phyloP scores from a whole-genome alignment of 2,888 invertebrate species.

The Tetramorium bicarinatum region DNA sequence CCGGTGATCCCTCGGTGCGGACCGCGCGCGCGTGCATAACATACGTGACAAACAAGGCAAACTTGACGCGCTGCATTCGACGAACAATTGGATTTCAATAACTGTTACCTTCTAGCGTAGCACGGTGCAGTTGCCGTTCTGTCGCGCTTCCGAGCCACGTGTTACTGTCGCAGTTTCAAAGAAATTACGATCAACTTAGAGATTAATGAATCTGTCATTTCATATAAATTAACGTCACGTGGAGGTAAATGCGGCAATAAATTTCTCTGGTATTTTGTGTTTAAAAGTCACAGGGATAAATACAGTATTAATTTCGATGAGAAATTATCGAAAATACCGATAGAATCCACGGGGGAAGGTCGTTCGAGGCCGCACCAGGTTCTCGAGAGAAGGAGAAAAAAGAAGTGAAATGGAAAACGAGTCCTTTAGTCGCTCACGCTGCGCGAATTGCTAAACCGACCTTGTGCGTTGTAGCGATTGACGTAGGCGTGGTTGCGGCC shows the following conservation, averaged over 20 bases:
- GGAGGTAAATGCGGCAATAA: background rate
- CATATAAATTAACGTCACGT: background rate
- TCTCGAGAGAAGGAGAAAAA: conserved; percentile 8
- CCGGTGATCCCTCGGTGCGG: conserved; percentile 51
- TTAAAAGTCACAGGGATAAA: background rate
- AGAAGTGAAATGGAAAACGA: conserved; percentile 46
- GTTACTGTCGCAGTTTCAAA: background rate
- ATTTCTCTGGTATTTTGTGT: background rate
- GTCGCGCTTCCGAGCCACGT: background rate
- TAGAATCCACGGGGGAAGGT: conserved; percentile 49
- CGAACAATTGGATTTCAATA: conserved; percentile 66
- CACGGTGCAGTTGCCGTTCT: conserved; percentile 17
- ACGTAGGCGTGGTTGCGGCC: conserved; percentile 50
- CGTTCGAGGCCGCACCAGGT: conserved; percentile 53
- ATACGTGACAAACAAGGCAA: conserved; percentile 39
- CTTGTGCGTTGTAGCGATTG: conserved; percentile 56
- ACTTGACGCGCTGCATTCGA: conserved; percentile 23
- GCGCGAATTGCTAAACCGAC: conserved; percentile 56
- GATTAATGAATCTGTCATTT: background rate
- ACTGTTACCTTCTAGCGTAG: conserved; percentile 56
- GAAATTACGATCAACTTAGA: background rate
- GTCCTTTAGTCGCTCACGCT: conserved; percentile 43
- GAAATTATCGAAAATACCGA: conserved; percentile 21
- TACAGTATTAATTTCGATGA: background rate
- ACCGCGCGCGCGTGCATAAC: conserved; percentile 19